Percentiles rank a stretch among this genome's conserved stretches.
Evolutionary conservation across 2,888 invertebrate genomes (phyloP).

Genomic region (Crossocerus cetratus): DNA sequence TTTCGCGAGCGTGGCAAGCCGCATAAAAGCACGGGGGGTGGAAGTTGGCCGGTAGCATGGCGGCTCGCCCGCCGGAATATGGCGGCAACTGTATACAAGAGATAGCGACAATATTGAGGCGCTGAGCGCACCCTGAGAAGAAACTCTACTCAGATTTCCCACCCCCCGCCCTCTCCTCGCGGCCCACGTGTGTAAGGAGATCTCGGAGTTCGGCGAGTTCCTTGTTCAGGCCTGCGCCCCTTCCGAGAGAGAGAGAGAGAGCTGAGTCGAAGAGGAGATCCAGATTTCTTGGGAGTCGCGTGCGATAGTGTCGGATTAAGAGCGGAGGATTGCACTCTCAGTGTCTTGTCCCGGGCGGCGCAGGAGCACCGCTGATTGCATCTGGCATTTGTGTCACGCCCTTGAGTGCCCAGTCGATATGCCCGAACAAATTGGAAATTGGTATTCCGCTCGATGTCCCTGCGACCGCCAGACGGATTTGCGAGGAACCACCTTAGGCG

Average conservation of each 20-base stretch:
- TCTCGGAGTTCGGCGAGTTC: background rate
- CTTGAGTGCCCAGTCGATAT: slow-evolving; percentile 76
- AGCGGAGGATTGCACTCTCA: slow-evolving; percentile 50
- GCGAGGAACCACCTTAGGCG: slow-evolving; percentile 69
- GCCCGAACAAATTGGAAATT: slow-evolving; percentile 74
- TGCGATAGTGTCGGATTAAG: slow-evolving; percentile 50
- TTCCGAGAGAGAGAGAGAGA: background rate
- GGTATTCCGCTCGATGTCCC: slow-evolving; percentile 70
- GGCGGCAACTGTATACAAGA: slow-evolving; percentile 74
- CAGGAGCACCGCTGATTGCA: slow-evolving; percentile 70
- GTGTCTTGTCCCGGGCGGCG: slow-evolving; percentile 38
- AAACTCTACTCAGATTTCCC: slow-evolving; percentile 38
- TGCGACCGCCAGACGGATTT: slow-evolving; percentile 75
- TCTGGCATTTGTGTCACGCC: slow-evolving; percentile 77
- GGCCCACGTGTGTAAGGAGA: background rate
- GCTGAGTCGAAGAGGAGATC: background rate
- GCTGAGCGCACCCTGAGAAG: slow-evolving; percentile 45
- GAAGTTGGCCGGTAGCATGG: slow-evolving; percentile 71
- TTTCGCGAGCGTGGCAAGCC: slow-evolving; percentile 67
- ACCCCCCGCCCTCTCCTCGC: slow-evolving; percentile 1
- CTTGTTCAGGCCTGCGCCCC: background rate
- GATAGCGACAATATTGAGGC: slow-evolving; percentile 74
- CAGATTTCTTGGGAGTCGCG: slow-evolving; percentile 31
- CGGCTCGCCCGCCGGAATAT: slow-evolving; percentile 70
- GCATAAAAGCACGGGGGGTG: slow-evolving; percentile 61